These are phyloP conservation scores for Cyanoderma ruficeps DNA, from an alignment of 2,113 vertebrate species.

Conservation along the genomic window DNA sequence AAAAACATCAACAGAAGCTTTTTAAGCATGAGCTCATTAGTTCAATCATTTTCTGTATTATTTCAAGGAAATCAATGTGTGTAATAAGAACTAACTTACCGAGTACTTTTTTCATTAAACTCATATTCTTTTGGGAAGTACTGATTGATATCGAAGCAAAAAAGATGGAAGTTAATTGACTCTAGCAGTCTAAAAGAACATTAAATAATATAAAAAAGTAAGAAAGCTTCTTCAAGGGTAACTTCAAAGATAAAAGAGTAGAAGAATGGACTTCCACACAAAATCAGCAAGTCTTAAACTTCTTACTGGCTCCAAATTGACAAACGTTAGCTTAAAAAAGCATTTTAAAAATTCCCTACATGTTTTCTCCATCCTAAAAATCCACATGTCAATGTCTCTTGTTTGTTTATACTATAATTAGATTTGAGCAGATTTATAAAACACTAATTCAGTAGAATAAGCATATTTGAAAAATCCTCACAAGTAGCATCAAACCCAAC, in stretches of 20 bases:
- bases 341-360: neutral
- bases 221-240: neutral
- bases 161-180: neutral
- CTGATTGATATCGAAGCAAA: neutral
- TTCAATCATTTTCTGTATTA: neutral
- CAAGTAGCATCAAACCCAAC: neutral
- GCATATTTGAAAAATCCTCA: neutral
- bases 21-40: neutral
- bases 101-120: neutral
- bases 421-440: neutral
- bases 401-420: neutral
- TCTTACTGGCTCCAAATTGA: neutral
- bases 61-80: neutral
- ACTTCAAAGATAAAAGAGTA: neutral
- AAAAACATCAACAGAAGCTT: neutral
- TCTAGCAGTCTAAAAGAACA: neutral
- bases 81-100: neutral
- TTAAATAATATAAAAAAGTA: neutral
- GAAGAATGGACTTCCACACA: neutral
- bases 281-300: neutral
- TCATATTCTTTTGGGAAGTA: neutral
- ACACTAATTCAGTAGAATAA: neutral
- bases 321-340: neutral
- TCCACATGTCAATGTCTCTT: neutral
- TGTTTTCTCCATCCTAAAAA: neutral